These are phyloP conservation scores for Euborellia annulipes DNA, from an alignment of 1,140 invertebrate species.

Conservation along the genomic window DNA sequence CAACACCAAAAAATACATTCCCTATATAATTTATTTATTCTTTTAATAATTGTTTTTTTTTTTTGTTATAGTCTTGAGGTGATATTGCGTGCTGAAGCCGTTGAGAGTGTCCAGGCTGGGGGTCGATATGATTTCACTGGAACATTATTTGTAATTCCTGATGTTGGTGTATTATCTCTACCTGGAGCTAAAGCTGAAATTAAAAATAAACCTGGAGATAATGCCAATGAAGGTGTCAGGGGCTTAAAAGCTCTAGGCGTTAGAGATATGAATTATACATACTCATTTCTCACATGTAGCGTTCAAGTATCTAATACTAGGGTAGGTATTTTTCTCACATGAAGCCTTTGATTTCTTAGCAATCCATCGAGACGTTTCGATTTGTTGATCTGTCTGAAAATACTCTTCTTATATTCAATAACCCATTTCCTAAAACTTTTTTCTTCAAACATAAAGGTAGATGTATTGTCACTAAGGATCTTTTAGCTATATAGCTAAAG, in stretches of 20 bases:
- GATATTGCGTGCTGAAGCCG: constrained; percentile 88
- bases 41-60: background rate
- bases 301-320: constrained; percentile 71
- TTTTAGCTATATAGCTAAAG: no score
- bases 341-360: no score
- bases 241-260: constrained; percentile 91
- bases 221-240: constrained; percentile 71
- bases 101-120: constrained; percentile 88
- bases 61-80: constrained; percentile 65
- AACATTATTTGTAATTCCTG: constrained; percentile 93
- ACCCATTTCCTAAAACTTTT: no score
- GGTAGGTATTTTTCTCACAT: constrained; percentile 27
- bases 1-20: no score
- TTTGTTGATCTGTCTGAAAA: no score
- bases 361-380: background rate
- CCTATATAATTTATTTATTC: background rate
- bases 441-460: no score
- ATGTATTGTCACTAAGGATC: no score
- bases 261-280: constrained; percentile 85
- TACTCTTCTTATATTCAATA: no score
- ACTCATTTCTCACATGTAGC: constrained; percentile 90
- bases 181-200: constrained; percentile 75
- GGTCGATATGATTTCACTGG: constrained; percentile 92
- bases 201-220: constrained; percentile 54
- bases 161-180: constrained; percentile 72